Percentiles rank a stretch among this genome's conserved stretches.
phyloP scores from a whole-genome alignment of 2,797 vertebrate genomes.

The Lycodopsis pacificus region DNA sequence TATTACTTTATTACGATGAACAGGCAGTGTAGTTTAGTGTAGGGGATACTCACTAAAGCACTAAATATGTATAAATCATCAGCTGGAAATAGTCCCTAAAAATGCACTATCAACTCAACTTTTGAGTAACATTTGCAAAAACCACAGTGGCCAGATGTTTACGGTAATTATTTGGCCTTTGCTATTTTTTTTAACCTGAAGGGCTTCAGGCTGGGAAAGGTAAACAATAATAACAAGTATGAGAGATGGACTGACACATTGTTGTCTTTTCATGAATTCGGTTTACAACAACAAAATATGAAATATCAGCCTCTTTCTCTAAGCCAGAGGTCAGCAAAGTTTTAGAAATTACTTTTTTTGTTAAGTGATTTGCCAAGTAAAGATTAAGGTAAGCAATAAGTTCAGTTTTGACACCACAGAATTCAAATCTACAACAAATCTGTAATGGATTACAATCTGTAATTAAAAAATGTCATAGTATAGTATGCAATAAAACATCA shows the following conservation, averaged over 20 bases:
- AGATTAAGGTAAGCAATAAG: neutral
- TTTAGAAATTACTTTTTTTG: neutral
- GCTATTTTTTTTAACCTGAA: neutral
- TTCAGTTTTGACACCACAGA: neutral
- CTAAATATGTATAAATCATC: neutral
- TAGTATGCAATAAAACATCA: neutral
- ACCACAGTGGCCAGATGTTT: too few species aligned
- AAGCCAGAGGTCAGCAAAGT: neutral
- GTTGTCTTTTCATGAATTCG: neutral
- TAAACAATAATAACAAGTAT: neutral
- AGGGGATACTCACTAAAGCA: too few species aligned
- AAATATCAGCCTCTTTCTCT: neutral
- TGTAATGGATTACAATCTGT: neutral
- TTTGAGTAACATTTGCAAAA: too few species aligned
- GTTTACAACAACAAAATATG: neutral
- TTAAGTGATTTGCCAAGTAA: too few species aligned
- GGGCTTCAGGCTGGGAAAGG: neutral
- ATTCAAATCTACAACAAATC: neutral
- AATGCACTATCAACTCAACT: too few species aligned
- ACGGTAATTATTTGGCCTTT: too few species aligned
- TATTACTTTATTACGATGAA: neutral
- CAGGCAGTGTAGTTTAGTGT: neutral
- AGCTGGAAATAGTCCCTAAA: constrained; percentile 16
- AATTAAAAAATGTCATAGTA: neutral
- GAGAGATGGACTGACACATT: neutral